Evolutionary conservation across 2,113 vertebrate species (phyloP).

Genomic region (Neopipo cinnamomea): DNA sequence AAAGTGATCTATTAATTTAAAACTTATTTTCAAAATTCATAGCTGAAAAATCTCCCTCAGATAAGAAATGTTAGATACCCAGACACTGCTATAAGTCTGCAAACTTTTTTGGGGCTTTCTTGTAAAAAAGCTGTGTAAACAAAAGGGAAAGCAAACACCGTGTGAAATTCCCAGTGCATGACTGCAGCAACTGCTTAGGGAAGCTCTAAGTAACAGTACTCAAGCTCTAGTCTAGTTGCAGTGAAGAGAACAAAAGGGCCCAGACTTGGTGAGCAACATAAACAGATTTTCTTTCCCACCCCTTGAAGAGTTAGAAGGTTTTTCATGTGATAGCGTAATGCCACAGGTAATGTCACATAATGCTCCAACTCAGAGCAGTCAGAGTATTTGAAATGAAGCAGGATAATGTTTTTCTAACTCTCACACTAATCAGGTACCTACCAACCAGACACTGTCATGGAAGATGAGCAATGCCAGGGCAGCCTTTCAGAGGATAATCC

Average conservation of each 20-base stretch:
- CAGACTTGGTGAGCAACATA: not conserved
- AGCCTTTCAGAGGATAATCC: not conserved
- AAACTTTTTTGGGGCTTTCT: not conserved
- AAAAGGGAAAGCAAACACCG: not conserved
- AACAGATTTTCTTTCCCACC: not conserved
- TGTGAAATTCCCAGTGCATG: accelerated
- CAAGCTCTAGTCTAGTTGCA: not conserved
- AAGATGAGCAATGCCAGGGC: not conserved
- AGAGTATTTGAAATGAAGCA: not conserved
- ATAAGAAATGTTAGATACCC: not conserved
- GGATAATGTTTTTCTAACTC: not conserved
- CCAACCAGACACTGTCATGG: not conserved
- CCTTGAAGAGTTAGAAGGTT: not conserved
- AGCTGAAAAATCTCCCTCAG: not conserved
- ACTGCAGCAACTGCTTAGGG: not conserved
- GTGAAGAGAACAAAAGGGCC: not conserved
- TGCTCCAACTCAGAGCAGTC: not conserved
- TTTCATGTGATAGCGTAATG: not conserved
- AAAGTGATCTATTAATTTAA: not conserved
- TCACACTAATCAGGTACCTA: not conserved
- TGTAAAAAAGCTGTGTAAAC: not conserved
- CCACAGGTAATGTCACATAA: not conserved
- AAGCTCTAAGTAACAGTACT: not conserved
- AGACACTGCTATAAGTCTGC: not conserved
- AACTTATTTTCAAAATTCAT: not conserved